Conservation (phyloP, 2,113 vertebrate genomes). For the Muscicapa adusta region DNA sequence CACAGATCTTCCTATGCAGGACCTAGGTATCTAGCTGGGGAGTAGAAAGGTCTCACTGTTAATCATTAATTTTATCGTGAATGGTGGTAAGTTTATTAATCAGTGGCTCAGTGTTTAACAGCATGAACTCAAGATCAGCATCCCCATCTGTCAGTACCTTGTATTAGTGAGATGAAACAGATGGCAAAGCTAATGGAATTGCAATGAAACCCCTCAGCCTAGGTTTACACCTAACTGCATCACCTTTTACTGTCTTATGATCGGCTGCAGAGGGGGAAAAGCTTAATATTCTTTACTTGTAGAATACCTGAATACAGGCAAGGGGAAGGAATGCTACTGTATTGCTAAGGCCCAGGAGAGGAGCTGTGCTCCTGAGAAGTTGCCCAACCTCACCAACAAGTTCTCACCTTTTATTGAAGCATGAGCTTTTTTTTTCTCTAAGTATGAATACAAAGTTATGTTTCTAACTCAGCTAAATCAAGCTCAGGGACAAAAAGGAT, state of each 20-base stretch:
- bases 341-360: background rate
- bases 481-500: background rate
- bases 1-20: background rate
- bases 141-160: slow-evolving; percentile 2
- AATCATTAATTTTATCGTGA: background rate
- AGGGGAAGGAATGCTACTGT: background rate
- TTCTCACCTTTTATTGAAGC: background rate
- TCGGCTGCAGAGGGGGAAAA: background rate
- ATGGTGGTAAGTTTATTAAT: background rate
- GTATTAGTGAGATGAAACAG: background rate
- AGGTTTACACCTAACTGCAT: background rate
- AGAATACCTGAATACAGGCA: background rate
- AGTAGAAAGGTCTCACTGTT: background rate
- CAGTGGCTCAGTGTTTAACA: background rate
- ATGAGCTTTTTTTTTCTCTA: background rate
- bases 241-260: background rate
- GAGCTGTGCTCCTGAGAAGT: background rate
- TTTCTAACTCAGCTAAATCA: background rate
- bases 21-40: background rate
- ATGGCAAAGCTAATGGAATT: slow-evolving; percentile 20
- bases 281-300: background rate
- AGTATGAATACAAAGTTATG: background rate
- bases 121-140: background rate
- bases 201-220: slow-evolving; percentile 2
- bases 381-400: background rate